These are phyloP conservation scores for Dynastes maya DNA, from an alignment of 2,888 invertebrate genomes.

Conservation along the genomic window DNA sequence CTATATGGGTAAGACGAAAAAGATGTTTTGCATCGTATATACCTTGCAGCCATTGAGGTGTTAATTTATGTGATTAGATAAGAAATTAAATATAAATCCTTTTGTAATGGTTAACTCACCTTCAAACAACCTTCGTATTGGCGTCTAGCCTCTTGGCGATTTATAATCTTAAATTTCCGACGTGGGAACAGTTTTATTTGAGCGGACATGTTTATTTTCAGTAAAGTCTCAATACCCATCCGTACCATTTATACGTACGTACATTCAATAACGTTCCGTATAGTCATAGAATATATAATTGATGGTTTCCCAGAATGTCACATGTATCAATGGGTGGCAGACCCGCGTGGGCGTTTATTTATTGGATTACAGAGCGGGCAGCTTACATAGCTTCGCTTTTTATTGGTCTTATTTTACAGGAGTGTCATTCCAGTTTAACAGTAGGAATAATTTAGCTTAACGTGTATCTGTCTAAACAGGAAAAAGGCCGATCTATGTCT, in stretches of 20 bases:
- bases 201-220: constrained; percentile 18
- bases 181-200: constrained; percentile 26
- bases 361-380: constrained; percentile 37
- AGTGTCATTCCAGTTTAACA: constrained; percentile 46
- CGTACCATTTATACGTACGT: constrained; percentile 5
- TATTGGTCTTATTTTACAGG: constrained; percentile 44
- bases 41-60: too few relatives aligned
- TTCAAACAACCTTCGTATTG: constrained; percentile 5
- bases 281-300: constrained; percentile 44
- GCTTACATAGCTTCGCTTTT: constrained; percentile 45
- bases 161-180: constrained; percentile 41
- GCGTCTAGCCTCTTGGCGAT: constrained; percentile 28
- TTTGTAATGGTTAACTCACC: constrained; percentile 15
- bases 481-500: not conserved
- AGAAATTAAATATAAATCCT: not conserved
- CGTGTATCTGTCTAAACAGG: constrained; percentile 17
- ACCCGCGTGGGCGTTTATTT: constrained; percentile 48
- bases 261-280: constrained; percentile 12
- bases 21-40: too few relatives aligned
- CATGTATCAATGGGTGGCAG: constrained; percentile 50
- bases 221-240: constrained; percentile 12
- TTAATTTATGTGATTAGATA: too few relatives aligned
- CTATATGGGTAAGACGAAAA: too few relatives aligned
- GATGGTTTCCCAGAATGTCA: constrained; percentile 50
- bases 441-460: constrained; percentile 40